Conservation (phyloP, 1,140 invertebrate genomes). For the Aphaenogaster floridana region DNA sequence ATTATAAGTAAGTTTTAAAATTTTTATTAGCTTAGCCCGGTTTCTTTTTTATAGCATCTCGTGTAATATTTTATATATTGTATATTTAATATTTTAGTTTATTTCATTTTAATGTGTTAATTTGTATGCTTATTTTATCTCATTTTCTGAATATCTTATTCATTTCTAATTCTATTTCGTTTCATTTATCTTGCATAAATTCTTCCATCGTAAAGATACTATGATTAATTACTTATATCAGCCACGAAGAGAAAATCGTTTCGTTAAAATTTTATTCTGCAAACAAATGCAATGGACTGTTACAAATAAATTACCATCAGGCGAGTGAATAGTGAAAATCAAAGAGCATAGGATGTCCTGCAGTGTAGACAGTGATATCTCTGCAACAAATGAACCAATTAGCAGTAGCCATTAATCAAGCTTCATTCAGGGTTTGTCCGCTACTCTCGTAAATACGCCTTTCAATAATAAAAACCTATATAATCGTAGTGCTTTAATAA, state of each 20-base stretch:
- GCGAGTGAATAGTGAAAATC: constrained; percentile 26
- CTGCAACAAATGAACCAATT: constrained; percentile 49
- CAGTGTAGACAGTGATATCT: constrained; percentile 40
- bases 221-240: constrained; percentile 42
- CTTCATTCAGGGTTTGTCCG: constrained; percentile 43
- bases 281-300: constrained; percentile 44
- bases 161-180: neutral
- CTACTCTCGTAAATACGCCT: constrained; percentile 4
- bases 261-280: constrained; percentile 15
- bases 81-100: neutral
- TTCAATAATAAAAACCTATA: constrained; percentile 41
- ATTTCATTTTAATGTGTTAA: neutral
- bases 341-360: constrained; percentile 6
- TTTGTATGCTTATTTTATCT: constrained; percentile 12
- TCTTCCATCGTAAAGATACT: neutral
- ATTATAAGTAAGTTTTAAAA: too few relatives aligned
- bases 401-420: constrained; percentile 46
- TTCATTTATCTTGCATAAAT: neutral
- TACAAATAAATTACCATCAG: constrained; percentile 39
- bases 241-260: constrained; percentile 6
- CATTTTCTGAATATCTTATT: neutral
- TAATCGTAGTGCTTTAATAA: constrained; percentile 1
- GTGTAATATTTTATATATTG: too few relatives aligned
- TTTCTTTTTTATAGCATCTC: too few relatives aligned
- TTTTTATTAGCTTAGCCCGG: too few relatives aligned